Conservation (phyloP, 1,140 invertebrate genomes). For the Leptinotarsa defecta region DNA sequence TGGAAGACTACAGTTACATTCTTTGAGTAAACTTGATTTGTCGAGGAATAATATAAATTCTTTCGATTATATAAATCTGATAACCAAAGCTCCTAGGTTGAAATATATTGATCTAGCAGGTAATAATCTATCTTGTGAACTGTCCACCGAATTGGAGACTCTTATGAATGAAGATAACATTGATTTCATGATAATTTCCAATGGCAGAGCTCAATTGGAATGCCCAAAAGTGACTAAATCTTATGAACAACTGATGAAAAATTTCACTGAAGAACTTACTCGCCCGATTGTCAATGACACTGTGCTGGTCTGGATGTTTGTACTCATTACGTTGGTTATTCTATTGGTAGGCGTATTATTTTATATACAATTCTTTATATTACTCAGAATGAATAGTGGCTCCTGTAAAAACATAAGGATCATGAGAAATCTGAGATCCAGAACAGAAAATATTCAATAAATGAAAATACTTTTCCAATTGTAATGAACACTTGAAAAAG, state of each 20-base stretch:
- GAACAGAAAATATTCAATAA: background rate
- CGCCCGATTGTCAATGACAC: background rate
- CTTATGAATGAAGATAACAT: conserved; percentile 16
- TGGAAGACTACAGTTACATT: conserved; percentile 43
- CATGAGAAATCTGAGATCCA: background rate
- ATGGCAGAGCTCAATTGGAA: no score
- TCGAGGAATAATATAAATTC: conserved; percentile 46
- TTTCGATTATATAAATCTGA: conserved; percentile 46
- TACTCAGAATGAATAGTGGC: conserved; percentile 1
- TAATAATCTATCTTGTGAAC: conserved; percentile 25
- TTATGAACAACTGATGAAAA: background rate
- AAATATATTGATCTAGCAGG: conserved; percentile 35
- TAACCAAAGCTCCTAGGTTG: conserved; percentile 41
- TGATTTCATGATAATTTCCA: background rate
- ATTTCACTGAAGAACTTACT: conserved; percentile 5
- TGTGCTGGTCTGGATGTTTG: conserved; percentile 21
- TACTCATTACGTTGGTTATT: conserved; percentile 21
- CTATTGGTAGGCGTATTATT: conserved; percentile 27
- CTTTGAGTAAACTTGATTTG: conserved; percentile 47
- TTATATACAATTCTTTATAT: conserved; percentile 35
- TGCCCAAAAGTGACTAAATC: background rate
- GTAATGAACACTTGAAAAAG: no score
- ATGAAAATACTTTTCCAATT: no score
- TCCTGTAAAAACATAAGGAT: conserved; percentile 9
- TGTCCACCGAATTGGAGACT: background rate